Evolutionary conservation across 2,888 invertebrate species (phyloP), one percentile per base, ranked within the genome.

Genomic region (Aradus depressus): DNA sequence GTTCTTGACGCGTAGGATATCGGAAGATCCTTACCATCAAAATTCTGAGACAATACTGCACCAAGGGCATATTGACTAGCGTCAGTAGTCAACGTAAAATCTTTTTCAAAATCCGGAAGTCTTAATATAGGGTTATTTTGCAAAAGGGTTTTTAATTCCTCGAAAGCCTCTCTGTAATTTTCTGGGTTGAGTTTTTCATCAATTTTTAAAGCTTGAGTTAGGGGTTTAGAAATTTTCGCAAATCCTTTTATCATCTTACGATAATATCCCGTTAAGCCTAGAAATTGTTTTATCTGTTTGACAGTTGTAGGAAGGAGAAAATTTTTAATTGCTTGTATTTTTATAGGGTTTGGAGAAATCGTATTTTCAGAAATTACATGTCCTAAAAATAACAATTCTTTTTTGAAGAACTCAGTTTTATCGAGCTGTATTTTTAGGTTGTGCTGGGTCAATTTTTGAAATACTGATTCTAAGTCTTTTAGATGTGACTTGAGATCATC

Each of bases 21-120:
- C 10, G 65, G 65, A n/a, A 60, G 51, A 32, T 67, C 65, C 45
- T 63, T 58, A 3, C 61, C 62, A 39, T 62, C 60, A 1, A 60
- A 55, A 1, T 58, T 58, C 51, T 67, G 66, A 2, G 62, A 59
- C 3, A 64, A 49, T 4, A 66, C 60, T 4, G 61, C 58, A 21
- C 61, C 63, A 19, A 62, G 58, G 5, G 62, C 64, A 50, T 52
- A 61, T 35, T 59, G 60, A 34, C 59, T 61, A 21, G 61, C 65
- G 47, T 61, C 66, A 16, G 61, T 67, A 5, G 61, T 63, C 16
- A 63, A 50, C 48, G 55, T 60, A 51, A 63, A 66, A 32, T 53
- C 42, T 58, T 58, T 52, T 1, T 43, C 39, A 54, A 63, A 63
- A 55, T 65, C 60, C 5, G 64, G 64, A 50, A 62, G 63, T 54